Evolutionary conservation across 35 echinoderm and acorn worm species (phyloP).

Genomic region (Ophioderma brevispina): DNA sequence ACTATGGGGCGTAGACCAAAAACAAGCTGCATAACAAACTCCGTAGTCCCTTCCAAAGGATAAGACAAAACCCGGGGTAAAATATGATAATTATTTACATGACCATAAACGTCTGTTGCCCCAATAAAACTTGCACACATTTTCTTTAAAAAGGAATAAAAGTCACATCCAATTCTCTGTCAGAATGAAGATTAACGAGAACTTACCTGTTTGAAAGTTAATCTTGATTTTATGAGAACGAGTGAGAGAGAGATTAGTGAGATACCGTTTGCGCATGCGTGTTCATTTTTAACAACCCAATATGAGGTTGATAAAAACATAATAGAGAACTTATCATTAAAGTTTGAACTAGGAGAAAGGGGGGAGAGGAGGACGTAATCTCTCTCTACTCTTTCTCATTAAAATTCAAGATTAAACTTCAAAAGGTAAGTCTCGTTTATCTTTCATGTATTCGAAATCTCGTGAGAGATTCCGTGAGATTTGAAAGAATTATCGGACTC

Average conservation of each 20-base stretch:
- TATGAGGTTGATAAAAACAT: not conserved
- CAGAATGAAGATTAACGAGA: not conserved
- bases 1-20: too few relatives aligned
- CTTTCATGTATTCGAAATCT: slow-evolving; percentile 31
- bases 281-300: not conserved
- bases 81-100: too few relatives aligned
- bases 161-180: too few relatives aligned
- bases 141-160: too few relatives aligned
- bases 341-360: not conserved
- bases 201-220: slow-evolving; percentile 6
- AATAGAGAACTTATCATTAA: not conserved
- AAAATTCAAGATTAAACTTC: slow-evolving; percentile 23
- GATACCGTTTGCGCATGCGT: not conserved
- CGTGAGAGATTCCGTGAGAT: slow-evolving; percentile 23
- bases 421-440: slow-evolving; percentile 21
- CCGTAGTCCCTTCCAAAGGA: too few relatives aligned
- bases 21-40: too few relatives aligned
- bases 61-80: too few relatives aligned
- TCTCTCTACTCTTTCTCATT: slow-evolving; percentile 8
- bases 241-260: not conserved
- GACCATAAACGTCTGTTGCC: too few relatives aligned
- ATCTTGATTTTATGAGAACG: slow-evolving; percentile 5
- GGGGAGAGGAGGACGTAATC: not conserved
- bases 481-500: not conserved
- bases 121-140: too few relatives aligned